phyloP scores from a whole-genome alignment of 92 coral and sea anemone genomes.

The Phenganax marumi region DNA sequence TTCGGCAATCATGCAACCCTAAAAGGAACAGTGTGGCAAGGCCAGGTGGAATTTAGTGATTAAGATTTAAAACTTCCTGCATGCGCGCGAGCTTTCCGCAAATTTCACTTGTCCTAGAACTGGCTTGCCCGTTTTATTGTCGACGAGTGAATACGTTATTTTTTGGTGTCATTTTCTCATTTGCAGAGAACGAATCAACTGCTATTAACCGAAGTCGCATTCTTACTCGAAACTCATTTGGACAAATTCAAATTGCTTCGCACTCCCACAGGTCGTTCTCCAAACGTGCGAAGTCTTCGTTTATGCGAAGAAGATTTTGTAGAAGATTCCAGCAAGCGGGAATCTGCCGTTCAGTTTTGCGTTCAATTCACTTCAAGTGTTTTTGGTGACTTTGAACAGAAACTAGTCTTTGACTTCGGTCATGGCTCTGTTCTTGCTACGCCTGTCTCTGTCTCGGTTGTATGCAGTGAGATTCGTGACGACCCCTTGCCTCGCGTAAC shows the following conservation, averaged over 20 bases:
- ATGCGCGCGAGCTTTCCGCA: too few species aligned
- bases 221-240: conserved; percentile 14
- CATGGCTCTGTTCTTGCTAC: conserved; percentile 38
- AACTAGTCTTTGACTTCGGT: conserved; percentile 65
- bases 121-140: neutral
- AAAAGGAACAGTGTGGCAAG: too few species aligned
- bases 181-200: neutral
- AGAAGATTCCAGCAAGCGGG: conserved; percentile 9
- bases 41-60: too few species aligned
- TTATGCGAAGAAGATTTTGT: conserved; percentile 25
- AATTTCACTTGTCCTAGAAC: neutral
- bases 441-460: conserved; percentile 57
- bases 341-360: conserved; percentile 33
- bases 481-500: conserved; percentile 15
- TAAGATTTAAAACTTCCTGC: too few species aligned
- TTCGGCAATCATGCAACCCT: too few species aligned
- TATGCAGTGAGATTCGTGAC: conserved; percentile 26
- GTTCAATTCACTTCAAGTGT: conserved; percentile 14
- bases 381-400: conserved; percentile 55
- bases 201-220: conserved; percentile 29
- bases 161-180: neutral
- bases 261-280: neutral
- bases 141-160: neutral
- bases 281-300: neutral
- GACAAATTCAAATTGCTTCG: conserved; percentile 22